phyloP scores from a whole-genome alignment of 1,140 invertebrate species.

The Drosophila lowei region DNA sequence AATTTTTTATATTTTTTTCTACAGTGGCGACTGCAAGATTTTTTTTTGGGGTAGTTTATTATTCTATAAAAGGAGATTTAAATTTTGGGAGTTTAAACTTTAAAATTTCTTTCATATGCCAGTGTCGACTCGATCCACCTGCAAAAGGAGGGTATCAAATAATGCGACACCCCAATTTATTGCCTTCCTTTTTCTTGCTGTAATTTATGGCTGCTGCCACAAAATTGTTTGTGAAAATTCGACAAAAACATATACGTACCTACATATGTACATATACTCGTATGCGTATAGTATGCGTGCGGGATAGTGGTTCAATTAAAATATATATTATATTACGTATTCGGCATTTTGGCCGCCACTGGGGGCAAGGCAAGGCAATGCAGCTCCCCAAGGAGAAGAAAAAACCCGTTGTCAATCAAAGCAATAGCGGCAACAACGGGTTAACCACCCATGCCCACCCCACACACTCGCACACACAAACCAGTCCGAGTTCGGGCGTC shows the following conservation, averaged over 20 bases:
- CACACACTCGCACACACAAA: conserved; percentile 25
- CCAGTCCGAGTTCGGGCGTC: conserved; percentile 50
- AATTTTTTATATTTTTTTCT: too few species aligned
- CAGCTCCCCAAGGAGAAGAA: conserved; percentile 42
- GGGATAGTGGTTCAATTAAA: conserved; percentile 73
- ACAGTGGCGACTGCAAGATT: too few species aligned
- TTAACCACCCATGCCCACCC: conserved; percentile 57
- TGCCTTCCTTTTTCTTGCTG: conserved; percentile 24
- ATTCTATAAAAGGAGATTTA: too few species aligned
- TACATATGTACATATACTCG: neutral
- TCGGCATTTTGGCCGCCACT: conserved; percentile 45
- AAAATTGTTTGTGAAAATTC: conserved; percentile 45
- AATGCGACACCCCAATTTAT: neutral
- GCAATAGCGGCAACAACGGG: conserved; percentile 35
- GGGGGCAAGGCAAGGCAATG: conserved; percentile 30
- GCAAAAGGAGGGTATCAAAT: too few species aligned
- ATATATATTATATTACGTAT: conserved; percentile 68
- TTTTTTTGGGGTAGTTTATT: too few species aligned
- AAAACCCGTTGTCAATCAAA: conserved; percentile 60
- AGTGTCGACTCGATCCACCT: too few species aligned
- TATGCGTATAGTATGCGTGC: conserved; percentile 40
- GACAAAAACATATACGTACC: conserved; percentile 24
- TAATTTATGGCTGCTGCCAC: conserved; percentile 51
- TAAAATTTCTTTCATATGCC: too few species aligned
- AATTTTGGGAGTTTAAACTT: too few species aligned